phyloP scores from a whole-genome alignment of 2,113 vertebrate genomes.

The Eira barbara region DNA sequence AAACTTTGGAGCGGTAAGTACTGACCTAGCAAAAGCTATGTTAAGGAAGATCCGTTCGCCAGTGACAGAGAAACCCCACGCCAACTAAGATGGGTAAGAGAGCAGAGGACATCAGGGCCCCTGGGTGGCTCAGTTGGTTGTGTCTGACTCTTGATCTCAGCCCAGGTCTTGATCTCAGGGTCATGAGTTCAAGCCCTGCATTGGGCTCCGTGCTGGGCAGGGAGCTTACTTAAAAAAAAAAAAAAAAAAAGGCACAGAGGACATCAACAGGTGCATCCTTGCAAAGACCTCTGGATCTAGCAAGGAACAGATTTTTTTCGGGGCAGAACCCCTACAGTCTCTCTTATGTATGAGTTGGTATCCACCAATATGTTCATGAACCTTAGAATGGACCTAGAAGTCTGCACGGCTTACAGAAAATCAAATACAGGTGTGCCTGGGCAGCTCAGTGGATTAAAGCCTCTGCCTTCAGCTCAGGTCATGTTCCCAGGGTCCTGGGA shows the following conservation, averaged over 20 bases:
- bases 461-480: no score
- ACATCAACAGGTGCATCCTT: neutral
- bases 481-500: no score
- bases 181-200: neutral
- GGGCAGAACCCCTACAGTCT: neutral
- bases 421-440: neutral
- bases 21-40: neutral
- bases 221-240: neutral
- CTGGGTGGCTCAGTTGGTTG: neutral
- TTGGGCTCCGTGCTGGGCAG: neutral
- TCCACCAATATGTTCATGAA: neutral
- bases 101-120: neutral
- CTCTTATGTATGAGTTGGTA: no score
- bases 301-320: neutral
- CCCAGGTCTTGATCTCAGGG: neutral
- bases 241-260: neutral
- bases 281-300: neutral
- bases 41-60: neutral
- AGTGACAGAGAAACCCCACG: neutral
- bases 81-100: neutral
- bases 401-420: neutral
- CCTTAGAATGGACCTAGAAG: neutral
- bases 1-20: neutral
- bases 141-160: neutral
- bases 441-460: no score